Evolutionary conservation across 2,888 invertebrate species (phyloP).

Genomic region (Enchytraeus crypticus): DNA sequence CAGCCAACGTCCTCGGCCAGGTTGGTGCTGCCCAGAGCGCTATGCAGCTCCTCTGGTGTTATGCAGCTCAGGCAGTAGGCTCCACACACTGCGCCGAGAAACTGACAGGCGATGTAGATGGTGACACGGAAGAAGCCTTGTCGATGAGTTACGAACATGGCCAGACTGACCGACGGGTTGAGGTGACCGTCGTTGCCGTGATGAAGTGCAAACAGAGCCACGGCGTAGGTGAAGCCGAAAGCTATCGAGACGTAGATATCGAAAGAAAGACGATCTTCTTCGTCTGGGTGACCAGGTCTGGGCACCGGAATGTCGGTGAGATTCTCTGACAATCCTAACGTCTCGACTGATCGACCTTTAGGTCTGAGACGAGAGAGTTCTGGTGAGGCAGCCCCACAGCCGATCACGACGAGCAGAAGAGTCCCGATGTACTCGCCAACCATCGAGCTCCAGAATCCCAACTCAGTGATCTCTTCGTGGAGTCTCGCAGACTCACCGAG

Average conservation of each 20-base stretch:
- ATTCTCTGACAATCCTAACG: no score
- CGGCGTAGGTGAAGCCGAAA: slow-evolving; percentile 44
- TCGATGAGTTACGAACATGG: slow-evolving; percentile 11
- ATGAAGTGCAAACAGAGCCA: slow-evolving; percentile 44
- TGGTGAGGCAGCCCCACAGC: not conserved
- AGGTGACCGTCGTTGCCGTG: slow-evolving; percentile 41
- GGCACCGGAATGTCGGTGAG: not conserved
- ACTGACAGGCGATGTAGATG: slow-evolving; percentile 11
- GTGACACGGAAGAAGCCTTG: slow-evolving; percentile 6
- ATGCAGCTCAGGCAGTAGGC: slow-evolving; percentile 28
- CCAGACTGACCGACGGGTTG: slow-evolving; percentile 45
- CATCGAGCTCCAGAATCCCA: not conserved
- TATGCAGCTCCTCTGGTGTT: slow-evolving; percentile 2
- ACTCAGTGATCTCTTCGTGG: not conserved
- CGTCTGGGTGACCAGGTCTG: not conserved
- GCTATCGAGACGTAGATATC: slow-evolving; percentile 34
- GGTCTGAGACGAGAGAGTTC: no score
- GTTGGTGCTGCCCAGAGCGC: slow-evolving; percentile 15
- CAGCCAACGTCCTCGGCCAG: slow-evolving; percentile 5
- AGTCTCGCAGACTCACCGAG: not conserved
- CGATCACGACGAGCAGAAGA: not conserved
- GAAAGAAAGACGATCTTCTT: not conserved
- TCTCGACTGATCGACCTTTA: no score
- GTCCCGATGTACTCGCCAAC: not conserved
- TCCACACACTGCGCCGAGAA: slow-evolving; percentile 11